Percentiles rank a stretch among this genome's conserved stretches.
Conservation (phyloP, 2,797 vertebrate genomes). For the Rhabdomys pumilio region DNA sequence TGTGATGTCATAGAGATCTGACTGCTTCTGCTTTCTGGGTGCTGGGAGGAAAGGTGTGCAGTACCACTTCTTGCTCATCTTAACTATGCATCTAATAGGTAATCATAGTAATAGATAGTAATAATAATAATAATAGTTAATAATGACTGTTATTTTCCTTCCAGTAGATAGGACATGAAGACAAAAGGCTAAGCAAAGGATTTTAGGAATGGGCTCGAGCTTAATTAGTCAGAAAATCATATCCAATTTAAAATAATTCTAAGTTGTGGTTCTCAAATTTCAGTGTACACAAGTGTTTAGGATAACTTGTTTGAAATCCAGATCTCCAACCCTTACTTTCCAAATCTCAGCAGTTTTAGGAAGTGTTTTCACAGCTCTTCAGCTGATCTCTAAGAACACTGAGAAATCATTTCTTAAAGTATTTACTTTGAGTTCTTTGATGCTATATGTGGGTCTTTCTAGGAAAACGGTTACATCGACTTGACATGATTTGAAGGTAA, state of each 20-base stretch:
- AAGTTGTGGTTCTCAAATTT: neutral
- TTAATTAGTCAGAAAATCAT: neutral
- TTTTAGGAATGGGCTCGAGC: neutral
- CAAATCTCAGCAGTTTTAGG: neutral
- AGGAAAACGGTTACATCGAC: neutral
- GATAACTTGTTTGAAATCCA: neutral
- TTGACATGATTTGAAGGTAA: slow-evolving; percentile 37
- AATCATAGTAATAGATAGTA: neutral
- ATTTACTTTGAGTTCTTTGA: slow-evolving; percentile 20
- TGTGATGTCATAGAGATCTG: too few relatives aligned
- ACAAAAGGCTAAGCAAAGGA: slow-evolving; percentile 30
- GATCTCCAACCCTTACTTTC: neutral
- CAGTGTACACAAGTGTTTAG: neutral
- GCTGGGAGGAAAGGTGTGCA: neutral
- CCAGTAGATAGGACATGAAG: neutral
- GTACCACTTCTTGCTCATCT: neutral
- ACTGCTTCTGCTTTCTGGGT: neutral
- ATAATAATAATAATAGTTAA: neutral
- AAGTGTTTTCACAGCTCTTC: slow-evolving; percentile 46
- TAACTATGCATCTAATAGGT: neutral
- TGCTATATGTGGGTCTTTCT: slow-evolving; percentile 20
- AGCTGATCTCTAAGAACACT: neutral
- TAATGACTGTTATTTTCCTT: neutral
- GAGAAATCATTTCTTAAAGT: neutral
- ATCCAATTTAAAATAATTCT: slow-evolving; percentile 1